Evolutionary conservation across 2,113 vertebrate genomes (phyloP), one percentile per base, ranked within the genome.

Genomic region (Melanocharis versteri): DNA sequence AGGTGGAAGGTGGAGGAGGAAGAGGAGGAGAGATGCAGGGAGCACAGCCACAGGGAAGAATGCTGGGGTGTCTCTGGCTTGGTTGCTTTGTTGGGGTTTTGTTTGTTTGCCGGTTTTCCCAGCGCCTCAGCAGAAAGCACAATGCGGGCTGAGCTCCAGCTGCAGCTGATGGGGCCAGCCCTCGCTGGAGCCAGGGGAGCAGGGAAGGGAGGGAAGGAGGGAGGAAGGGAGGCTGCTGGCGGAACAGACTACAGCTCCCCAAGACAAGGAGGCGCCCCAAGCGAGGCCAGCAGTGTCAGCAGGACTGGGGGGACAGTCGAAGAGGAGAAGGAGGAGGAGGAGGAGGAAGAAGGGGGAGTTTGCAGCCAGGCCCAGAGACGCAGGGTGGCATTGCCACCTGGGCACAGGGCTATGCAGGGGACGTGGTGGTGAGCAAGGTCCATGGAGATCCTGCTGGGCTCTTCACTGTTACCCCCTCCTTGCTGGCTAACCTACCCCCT

Each of bases 81-180:
- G 33, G 9, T 80, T 73, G 51, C 27, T 65, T 26, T 65, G 37
- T 0, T 45, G 44, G 44, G 48, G 58, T 22, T 87, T 40, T 87
- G 58, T 73, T 86, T 89, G 80, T 77, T 87, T 78, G 88, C 51
- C 47, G 85, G 11, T 69, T 72, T 95, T 48, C 88, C 93, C 78
- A 7, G 89, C 10, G 53, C 85, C 83, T 91, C 58, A 61, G 84
- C 48, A 66, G 50, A 77, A 79, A 97, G 71, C 70, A 48, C 82
- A 97, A 96, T 93, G 89, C 37, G 21, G 90, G 91, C 78, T 91
- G 35, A 33, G 81, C 95, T 95, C 86, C 90, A 95, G 91, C 90
- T 87, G 68, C 91, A 56, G 79, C 76, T 66, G 83, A 91, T 23
- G 56, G 57, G 77, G 79, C 89, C 95, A 73, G 73, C 30, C 58